Conservation (phyloP, 2,113 vertebrate species). For the Planiliza haematocheilus region DNA sequence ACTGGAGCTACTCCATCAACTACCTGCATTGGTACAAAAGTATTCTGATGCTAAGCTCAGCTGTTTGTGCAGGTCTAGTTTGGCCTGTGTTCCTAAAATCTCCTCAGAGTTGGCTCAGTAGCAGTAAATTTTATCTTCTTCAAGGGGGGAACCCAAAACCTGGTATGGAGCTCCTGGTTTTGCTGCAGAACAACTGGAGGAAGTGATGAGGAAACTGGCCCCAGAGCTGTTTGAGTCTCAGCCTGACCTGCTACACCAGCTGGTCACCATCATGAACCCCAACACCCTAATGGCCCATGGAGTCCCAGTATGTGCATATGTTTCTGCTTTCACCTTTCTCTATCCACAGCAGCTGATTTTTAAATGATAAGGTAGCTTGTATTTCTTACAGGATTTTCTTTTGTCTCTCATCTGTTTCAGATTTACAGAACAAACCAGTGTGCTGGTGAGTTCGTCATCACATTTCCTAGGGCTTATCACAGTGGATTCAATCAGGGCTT, state of each 20-base stretch:
- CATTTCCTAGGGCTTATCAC: slow-evolving; percentile 97
- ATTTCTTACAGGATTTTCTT: not conserved
- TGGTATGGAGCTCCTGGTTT: slow-evolving; percentile 98
- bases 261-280: slow-evolving; percentile 99
- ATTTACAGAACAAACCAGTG: slow-evolving; percentile 98
- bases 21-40: slow-evolving; percentile 93
- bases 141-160: slow-evolving; percentile 98
- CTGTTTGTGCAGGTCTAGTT: not conserved
- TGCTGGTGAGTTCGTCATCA: slow-evolving; percentile 98
- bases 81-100: not conserved
- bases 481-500: slow-evolving; percentile 99
- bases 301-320: slow-evolving; percentile 86
- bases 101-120: too few species aligned
- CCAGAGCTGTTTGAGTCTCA: slow-evolving; percentile 97
- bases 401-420: slow-evolving; percentile 72
- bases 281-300: slow-evolving; percentile 97
- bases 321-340: not conserved
- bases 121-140: not conserved
- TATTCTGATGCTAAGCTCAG: not conserved
- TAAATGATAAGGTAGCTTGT: not conserved
- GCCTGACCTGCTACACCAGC: slow-evolving; percentile 97
- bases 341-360: not conserved
- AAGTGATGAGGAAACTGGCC: slow-evolving; percentile 97
- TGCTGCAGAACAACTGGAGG: slow-evolving; percentile 96
- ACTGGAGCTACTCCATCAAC: slow-evolving; percentile 99